Percentiles rank a stretch among this genome's conserved stretches.
These are phyloP conservation scores for Eolophus roseicapilla DNA, from an alignment of 2,113 vertebrate species.

Conservation along the genomic window DNA sequence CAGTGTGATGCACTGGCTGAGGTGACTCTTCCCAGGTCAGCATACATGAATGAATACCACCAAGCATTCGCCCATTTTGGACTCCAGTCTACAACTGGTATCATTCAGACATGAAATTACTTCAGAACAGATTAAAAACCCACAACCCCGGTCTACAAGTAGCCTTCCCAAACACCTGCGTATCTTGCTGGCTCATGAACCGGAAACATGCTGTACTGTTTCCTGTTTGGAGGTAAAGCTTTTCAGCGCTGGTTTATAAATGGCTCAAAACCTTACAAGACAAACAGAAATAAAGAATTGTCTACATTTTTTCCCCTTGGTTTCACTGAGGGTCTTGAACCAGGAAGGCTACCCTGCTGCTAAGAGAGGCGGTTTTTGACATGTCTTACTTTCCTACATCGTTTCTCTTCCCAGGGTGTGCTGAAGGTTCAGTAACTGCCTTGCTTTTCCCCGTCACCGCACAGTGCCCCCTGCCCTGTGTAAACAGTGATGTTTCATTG, in stretches of 20 bases:
- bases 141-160: neutral
- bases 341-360: neutral
- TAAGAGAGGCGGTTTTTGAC: neutral
- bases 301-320: neutral
- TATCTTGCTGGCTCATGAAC: neutral
- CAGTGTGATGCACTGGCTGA: accelerated
- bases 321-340: neutral
- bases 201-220: neutral
- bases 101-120: neutral
- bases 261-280: neutral
- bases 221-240: neutral
- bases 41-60: neutral
- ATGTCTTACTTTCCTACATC: neutral
- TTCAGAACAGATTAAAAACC: neutral
- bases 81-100: neutral
- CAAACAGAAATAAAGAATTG: neutral
- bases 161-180: neutral
- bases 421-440: neutral
- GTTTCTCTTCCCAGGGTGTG: neutral
- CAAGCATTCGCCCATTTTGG: neutral
- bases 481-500: neutral
- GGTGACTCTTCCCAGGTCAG: neutral
- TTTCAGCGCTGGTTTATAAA: neutral
- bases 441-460: neutral
- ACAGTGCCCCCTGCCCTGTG: accelerated